Percentiles rank a stretch among this genome's conserved stretches.
Evolutionary conservation across 2,797 vertebrate genomes (phyloP).

Genomic region (Graptemys geographica): DNA sequence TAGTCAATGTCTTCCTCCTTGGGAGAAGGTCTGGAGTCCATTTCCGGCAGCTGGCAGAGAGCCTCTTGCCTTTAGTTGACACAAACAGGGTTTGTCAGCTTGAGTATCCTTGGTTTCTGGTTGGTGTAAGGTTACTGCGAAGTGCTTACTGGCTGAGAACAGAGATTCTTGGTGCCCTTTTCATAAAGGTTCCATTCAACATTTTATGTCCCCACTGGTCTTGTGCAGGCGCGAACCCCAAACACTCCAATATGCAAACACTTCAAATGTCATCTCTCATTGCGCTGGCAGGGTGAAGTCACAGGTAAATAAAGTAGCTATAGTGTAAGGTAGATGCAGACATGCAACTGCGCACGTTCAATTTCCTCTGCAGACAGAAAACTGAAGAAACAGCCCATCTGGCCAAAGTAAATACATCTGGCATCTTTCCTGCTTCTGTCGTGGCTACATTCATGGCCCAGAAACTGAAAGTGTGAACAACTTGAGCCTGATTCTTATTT

Average conservation of each 20-base stretch:
- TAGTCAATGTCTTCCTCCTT: constrained; percentile 64
- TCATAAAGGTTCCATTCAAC: constrained; percentile 47
- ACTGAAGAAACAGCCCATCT: constrained; percentile 14
- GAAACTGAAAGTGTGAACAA: constrained; percentile 30
- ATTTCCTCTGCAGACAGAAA: constrained; percentile 52
- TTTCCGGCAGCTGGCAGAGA: constrained; percentile 72
- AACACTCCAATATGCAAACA: background rate
- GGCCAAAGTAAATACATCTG: constrained; percentile 67
- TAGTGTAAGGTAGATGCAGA: background rate
- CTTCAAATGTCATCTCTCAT: background rate
- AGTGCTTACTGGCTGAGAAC: constrained; percentile 32
- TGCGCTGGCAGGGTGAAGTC: background rate
- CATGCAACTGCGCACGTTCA: background rate
- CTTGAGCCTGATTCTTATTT: constrained; percentile 30
- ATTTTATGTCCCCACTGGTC: background rate
- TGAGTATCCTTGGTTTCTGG: constrained; percentile 74
- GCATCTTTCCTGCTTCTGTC: constrained; percentile 48
- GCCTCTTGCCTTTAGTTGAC: constrained; percentile 67
- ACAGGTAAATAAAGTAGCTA: constrained; percentile 34
- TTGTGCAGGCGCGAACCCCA: constrained; percentile 2
- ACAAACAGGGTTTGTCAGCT: constrained; percentile 78
- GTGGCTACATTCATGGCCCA: background rate
- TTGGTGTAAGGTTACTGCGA: background rate
- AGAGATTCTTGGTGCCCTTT: fast-evolving
- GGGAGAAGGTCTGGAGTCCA: constrained; percentile 78